Base-by-base conservation (phyloP, 2,797 vertebrate genomes). In the Austrolebias charrua region DNA sequence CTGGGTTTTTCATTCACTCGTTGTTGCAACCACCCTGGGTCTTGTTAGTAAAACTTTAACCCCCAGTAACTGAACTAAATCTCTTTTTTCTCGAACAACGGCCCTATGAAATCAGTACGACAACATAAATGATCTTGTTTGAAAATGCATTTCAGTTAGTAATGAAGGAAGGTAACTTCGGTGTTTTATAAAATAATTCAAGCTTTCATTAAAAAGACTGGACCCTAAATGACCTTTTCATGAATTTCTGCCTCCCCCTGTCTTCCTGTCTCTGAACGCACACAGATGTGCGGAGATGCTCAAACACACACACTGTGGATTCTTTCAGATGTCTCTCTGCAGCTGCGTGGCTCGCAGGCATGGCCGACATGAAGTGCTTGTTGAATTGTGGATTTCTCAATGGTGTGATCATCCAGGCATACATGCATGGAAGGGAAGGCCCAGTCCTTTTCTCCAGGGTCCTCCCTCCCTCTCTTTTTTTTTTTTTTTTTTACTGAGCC, bases 311-410 rank as follows among this genome's bases (percentile, higher is more conserved):
- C 19, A 63, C 71, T 74, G 80, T 56, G 54, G 75, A 69, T 55
- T 50, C 52, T 69, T 69, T 63, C 57, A 66, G 50, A 74, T 72
- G 63, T 78, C 42, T 59, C 51, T 66, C 71, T 40, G 50, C 87
- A 90, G 86, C 87, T 90, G 88, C 18, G 65, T 74, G 73, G 74
- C 82, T 87, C 11, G 43, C 76, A 82, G 82, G 80, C 81, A 76
- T 48, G 69, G 76, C 66, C 66, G 70, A 56, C 59, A 76, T 60
- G 63, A 76, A 72, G 75, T 45, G 75, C 79, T 81, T 60, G 73
- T 85, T 86, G 81, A 85, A 85, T 81, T 82, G 78, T 79, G 82
- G 84, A 86, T 83, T 79, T 88, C 83, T 86, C 57, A 48, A 76
- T 14, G 66, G 73, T 86, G 78, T 84, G 82, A 83, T 87, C 85